A percentile compares a stretch with the other conserved stretches of the same genome.
Evolutionary conservation across 1,140 invertebrate species (phyloP).

Genomic region (Drosophila lacteicornis): DNA sequence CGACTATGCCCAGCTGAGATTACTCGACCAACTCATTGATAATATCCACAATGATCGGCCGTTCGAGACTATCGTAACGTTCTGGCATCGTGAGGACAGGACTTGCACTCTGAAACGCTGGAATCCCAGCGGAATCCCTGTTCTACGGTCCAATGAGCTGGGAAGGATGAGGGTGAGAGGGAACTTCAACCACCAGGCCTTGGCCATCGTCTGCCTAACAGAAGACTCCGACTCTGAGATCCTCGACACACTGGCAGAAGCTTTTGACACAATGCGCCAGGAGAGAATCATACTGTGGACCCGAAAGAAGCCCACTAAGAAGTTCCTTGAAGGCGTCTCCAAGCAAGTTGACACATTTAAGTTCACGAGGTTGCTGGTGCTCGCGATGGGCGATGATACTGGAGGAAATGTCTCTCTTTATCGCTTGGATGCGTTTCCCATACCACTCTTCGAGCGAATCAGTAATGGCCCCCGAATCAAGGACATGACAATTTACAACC

Average conservation of each 20-base stretch:
- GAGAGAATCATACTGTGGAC: constrained; percentile 3
- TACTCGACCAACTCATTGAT: neutral
- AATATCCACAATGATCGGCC: neutral
- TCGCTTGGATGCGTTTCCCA: neutral
- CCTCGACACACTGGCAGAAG: neutral
- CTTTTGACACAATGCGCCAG: neutral
- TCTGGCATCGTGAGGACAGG: neutral
- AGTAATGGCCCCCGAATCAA: neutral
- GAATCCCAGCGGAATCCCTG: neutral
- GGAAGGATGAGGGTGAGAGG: neutral
- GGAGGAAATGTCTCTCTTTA: neutral
- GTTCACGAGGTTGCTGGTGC: neutral
- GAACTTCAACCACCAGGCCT: neutral
- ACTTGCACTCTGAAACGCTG: neutral
- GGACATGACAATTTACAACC: fast-evolving
- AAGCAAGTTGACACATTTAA: neutral
- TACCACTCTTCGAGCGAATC: neutral
- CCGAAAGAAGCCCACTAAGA: neutral
- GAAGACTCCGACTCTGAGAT: neutral
- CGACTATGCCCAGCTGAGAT: neutral
- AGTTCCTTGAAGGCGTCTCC: neutral
- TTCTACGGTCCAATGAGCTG: neutral
- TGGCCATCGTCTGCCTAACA: neutral
- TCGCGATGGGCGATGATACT: neutral
- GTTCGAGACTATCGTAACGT: neutral